A percentile compares a stretch with the other conserved stretches of the same genome.
Conservation (phyloP, 2,888 invertebrate species). For the Euspilapteryx auroguttella region DNA sequence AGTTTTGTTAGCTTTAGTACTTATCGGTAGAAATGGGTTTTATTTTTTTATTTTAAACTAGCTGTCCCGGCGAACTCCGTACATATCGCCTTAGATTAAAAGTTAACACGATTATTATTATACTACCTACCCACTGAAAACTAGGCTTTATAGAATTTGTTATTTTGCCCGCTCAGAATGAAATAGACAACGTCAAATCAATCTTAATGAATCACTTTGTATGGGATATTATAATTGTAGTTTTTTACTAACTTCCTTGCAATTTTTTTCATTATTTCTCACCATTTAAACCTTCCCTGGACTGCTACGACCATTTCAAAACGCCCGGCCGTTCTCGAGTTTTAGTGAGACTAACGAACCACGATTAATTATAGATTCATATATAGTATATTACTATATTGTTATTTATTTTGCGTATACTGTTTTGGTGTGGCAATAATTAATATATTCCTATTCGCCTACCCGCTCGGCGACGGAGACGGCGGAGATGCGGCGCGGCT, state of each 20-base stretch:
- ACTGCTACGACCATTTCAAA: not conserved
- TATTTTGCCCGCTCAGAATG: not conserved
- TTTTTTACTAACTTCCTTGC: too few relatives aligned
- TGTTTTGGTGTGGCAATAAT: not conserved
- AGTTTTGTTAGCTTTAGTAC: not conserved
- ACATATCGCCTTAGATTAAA: too few relatives aligned
- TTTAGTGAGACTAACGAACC: not conserved
- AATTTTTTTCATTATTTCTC: too few relatives aligned
- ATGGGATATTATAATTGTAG: too few relatives aligned
- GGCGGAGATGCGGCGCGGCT: conserved; percentile 90
- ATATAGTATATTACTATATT: too few relatives aligned
- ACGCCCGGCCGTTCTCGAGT: not conserved
- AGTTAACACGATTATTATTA: too few relatives aligned
- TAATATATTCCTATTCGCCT: conserved; percentile 4
- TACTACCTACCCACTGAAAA: too few relatives aligned
- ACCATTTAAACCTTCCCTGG: not conserved
- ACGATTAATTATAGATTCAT: not conserved
- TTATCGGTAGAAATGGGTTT: not conserved
- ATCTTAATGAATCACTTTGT: too few relatives aligned
- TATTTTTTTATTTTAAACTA: not conserved
- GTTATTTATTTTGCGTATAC: not conserved
- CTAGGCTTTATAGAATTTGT: too few relatives aligned
- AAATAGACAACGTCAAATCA: too few relatives aligned
- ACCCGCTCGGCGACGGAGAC: conserved; percentile 87
- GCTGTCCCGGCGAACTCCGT: not conserved